These are phyloP conservation scores for Isichthys henryi DNA, from an alignment of 2,113 vertebrate genomes.

Conservation along the genomic window DNA sequence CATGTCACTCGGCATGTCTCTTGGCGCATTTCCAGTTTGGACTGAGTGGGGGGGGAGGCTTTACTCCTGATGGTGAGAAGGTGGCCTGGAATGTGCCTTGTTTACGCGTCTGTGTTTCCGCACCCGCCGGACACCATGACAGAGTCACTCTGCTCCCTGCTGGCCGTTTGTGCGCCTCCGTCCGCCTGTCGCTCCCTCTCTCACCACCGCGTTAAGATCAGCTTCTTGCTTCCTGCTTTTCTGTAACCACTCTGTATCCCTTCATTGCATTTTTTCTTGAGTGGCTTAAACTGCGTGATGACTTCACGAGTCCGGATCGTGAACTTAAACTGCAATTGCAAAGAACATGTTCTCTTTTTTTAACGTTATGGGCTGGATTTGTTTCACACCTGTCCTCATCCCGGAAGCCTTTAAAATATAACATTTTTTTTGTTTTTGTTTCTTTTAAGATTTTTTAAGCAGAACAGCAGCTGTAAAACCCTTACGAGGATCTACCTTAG, in stretches of 20 bases:
- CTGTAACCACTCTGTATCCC: neutral
- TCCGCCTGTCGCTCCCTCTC: neutral
- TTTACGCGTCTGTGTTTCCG: neutral
- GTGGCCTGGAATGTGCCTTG: neutral
- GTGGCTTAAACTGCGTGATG: neutral
- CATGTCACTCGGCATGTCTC: neutral
- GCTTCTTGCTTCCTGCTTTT: neutral
- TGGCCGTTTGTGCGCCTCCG: neutral
- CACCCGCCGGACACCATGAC: neutral
- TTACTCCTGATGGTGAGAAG: neutral
- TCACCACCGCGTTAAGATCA: neutral
- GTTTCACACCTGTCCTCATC: neutral
- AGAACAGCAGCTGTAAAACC: neutral
- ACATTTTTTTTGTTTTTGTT: neutral
- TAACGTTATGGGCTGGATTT: neutral
- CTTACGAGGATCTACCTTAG: neutral
- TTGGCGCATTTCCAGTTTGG: neutral
- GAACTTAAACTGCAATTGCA: neutral
- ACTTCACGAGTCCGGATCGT: neutral
- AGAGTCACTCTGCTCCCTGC: neutral
- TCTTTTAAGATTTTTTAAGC: neutral
- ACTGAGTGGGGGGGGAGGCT: neutral
- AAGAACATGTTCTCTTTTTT: neutral
- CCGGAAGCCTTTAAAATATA: neutral
- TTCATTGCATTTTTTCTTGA: neutral